Percentiles rank a stretch among this genome's conserved stretches.
phyloP scores from a whole-genome alignment of 1,140 invertebrate genomes.

The Musca vetustissima region DNA sequence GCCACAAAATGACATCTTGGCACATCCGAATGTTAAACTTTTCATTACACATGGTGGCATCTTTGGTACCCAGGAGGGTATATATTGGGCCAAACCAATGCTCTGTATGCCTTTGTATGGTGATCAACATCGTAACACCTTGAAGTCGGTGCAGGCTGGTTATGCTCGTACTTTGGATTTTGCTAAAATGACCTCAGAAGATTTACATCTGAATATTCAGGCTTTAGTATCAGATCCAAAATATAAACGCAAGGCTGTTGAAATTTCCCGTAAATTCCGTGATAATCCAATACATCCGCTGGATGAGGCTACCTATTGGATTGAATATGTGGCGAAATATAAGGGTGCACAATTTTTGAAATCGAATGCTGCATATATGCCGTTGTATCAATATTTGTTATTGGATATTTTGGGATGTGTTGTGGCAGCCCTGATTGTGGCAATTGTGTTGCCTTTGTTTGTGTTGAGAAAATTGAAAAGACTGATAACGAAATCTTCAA shows the following conservation, averaged over 20 bases:
- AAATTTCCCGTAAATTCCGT: constrained; percentile 53
- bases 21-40: constrained; percentile 60
- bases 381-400: constrained; percentile 58
- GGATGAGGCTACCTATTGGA: constrained; percentile 62
- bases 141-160: constrained; percentile 48
- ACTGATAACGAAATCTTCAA: neutral
- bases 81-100: constrained; percentile 67
- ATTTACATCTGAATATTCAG: constrained; percentile 42
- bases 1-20: constrained; percentile 63
- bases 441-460: constrained; percentile 42
- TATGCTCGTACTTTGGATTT: constrained; percentile 48
- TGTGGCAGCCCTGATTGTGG: constrained; percentile 32
- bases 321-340: constrained; percentile 62
- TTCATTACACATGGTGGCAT: constrained; percentile 71
- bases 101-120: constrained; percentile 67
- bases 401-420: constrained; percentile 56
- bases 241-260: constrained; percentile 47
- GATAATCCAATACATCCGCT: constrained; percentile 59
- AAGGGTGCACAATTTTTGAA: constrained; percentile 57
- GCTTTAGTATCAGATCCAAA: constrained; percentile 45
- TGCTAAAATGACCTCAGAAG: constrained; percentile 41
- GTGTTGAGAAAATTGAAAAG: constrained; percentile 28
- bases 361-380: constrained; percentile 53
- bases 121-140: constrained; percentile 59
- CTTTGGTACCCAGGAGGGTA: constrained; percentile 67